Evolutionary conservation across 2,113 vertebrate genomes (phyloP).

Genomic region (Cathartes aura): DNA sequence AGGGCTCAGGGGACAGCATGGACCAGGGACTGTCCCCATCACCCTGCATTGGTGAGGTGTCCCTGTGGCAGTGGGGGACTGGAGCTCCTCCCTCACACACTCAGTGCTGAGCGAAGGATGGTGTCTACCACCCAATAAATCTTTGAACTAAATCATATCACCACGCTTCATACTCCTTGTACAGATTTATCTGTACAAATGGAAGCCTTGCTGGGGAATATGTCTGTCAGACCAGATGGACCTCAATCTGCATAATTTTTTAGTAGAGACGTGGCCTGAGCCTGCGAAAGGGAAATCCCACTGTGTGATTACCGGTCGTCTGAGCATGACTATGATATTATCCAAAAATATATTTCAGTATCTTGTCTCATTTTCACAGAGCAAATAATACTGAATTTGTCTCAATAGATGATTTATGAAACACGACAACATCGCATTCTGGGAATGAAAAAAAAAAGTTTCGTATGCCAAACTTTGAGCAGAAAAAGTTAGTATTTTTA

Average conservation of each 20-base stretch:
- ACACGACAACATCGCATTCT: background rate
- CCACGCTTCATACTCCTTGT: background rate
- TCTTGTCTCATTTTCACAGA: background rate
- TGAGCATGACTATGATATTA: background rate
- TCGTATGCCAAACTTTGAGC: background rate
- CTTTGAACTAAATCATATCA: background rate
- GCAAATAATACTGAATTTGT: background rate
- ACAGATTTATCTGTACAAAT: background rate
- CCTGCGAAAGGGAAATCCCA: background rate
- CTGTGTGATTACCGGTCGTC: background rate
- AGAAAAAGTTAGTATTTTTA: background rate
- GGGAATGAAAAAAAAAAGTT: background rate
- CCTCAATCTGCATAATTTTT: background rate
- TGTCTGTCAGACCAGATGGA: background rate
- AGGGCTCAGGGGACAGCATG: background rate
- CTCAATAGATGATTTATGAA: background rate
- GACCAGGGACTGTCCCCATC: background rate
- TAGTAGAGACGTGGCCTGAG: background rate
- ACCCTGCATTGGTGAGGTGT: background rate
- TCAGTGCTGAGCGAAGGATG: background rate
- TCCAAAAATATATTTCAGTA: background rate
- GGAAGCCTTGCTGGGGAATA: background rate
- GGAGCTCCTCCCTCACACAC: background rate
- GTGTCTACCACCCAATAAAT: background rate
- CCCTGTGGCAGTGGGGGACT: background rate